phyloP scores from a whole-genome alignment of 2,113 vertebrate genomes.

The Oceanodroma tethys region DNA sequence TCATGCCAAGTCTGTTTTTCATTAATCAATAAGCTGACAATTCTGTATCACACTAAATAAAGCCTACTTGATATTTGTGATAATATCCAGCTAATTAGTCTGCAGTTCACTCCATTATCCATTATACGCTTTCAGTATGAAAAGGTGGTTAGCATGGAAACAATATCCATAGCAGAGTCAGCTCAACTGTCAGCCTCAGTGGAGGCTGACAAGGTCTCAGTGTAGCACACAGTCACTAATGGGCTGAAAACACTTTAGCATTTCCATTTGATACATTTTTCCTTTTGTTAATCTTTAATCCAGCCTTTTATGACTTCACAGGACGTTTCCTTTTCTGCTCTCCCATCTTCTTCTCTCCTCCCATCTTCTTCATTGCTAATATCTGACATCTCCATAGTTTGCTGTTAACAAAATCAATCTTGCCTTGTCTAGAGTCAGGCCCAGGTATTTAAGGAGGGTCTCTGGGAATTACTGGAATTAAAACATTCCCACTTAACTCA shows the following conservation, averaged over 20 bases:
- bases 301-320: not conserved
- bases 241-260: not conserved
- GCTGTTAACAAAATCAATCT: not conserved
- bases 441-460: not conserved
- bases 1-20: not conserved
- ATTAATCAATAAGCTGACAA: not conserved
- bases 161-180: not conserved
- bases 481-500: not conserved
- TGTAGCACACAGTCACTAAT: not conserved
- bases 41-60: not conserved
- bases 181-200: not conserved
- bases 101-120: not conserved
- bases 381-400: not conserved
- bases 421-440: not conserved
- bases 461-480: not conserved
- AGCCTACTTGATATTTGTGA: not conserved
- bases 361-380: not conserved
- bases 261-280: not conserved
- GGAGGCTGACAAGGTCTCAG: not conserved
- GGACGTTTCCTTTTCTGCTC: not conserved
- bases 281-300: not conserved
- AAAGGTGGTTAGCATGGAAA: not conserved
- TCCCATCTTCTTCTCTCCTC: not conserved
- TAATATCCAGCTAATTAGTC: not conserved
- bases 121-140: not conserved